These are phyloP conservation scores for Nemurella pictetii DNA, from an alignment of 2,888 invertebrate species.

Conservation along the genomic window DNA sequence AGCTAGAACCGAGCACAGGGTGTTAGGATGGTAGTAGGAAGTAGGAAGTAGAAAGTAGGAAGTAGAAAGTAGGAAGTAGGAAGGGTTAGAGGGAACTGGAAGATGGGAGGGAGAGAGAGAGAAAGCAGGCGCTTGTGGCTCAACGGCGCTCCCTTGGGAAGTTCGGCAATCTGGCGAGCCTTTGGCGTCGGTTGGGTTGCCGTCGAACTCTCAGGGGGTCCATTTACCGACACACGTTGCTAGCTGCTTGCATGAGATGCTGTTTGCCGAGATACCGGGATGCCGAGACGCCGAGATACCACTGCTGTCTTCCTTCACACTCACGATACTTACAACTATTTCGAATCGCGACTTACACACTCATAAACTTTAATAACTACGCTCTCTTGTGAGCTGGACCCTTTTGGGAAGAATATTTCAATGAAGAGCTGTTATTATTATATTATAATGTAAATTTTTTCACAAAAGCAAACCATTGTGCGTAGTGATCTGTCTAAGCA, in stretches of 20 bases:
- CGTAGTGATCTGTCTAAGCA: background rate
- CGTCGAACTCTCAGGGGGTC: constrained; percentile 26
- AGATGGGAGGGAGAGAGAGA: constrained; percentile 39
- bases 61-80: background rate
- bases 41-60: background rate
- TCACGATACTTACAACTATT: background rate
- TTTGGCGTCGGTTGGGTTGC: constrained; percentile 35
- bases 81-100: background rate
- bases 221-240: constrained; percentile 34
- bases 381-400: background rate
- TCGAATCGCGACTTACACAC: background rate
- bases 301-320: background rate
- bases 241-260: background rate
- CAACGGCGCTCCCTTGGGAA: constrained; percentile 44
- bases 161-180: constrained; percentile 37
- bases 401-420: background rate
- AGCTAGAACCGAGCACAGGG: background rate
- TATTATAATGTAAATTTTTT: background rate
- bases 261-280: background rate
- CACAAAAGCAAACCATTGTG: background rate
- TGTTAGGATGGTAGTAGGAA: background rate
- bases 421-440: background rate
- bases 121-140: constrained; percentile 44
- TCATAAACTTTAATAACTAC: background rate
- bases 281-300: background rate